Base-by-base conservation (phyloP, 2,113 vertebrate genomes). In the Lates calcarifer region DNA sequence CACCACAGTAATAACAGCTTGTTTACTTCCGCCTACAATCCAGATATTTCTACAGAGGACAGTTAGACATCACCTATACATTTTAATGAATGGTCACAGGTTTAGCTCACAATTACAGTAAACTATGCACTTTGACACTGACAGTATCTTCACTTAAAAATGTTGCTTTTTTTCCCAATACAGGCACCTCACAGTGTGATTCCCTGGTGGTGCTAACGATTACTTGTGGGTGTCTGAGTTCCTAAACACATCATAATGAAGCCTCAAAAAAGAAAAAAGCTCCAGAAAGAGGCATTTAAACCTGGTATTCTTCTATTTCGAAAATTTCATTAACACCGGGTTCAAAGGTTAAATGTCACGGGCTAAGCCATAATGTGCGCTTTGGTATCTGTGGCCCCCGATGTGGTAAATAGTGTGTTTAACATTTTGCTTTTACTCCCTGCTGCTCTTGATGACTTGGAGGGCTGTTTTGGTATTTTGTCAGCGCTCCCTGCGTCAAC, bases 361-460 rank as follows among this genome's bases (percentile, higher is more conserved):
- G 31, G 24, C 70, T 61, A 15, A 68, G 41, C 10, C 22, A 17
- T 15, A 29, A 47, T 35, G 10, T 24, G 17, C 63, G 35, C 62
- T 51, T 64, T 10, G 51, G 43, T 12, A 17, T 71, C 10, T 55
- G 22, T 10, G 5, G 35, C 37, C 29, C 13, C 39, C 18, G 3
- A 4, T 39, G 56, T 24, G 29, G 63, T 62, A 68, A 74, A 79
- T 47, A n/a, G 31, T 33, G 31, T 74, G 18, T 67, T 47, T 71
- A 37, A 45, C 22, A 4, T 70, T 31, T 39, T 58, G 26, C 51
- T 14, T 41, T 49, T 26, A 24, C 24, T n/a, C 43, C 51, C 58
- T 43, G 64, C 58, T n/a, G 39, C 49, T 74, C 37, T 13, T n/a
- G 47, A 51, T 4, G 49, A 45, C 57, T 69, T 24, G 24, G 49